Base-by-base conservation (phyloP, 1,140 invertebrate species). In the Subanguina moxae region DNA sequence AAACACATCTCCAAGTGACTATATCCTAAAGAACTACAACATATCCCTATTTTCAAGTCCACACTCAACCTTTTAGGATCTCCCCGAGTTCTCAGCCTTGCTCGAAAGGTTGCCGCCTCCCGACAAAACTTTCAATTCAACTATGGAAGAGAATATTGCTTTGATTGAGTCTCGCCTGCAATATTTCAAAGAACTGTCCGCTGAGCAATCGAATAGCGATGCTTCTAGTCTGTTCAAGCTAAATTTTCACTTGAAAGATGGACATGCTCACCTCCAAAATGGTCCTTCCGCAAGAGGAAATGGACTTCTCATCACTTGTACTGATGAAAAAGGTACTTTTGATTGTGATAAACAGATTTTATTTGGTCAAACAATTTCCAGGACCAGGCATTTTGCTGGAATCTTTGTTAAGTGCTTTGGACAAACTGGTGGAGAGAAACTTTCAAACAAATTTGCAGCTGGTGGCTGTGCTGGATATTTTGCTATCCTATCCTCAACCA, bases 401-500 rank as follows among this genome's bases (percentile, higher is more conserved):
- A 32, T 63, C 74, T 17, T 32, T 95, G 46, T 86, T 96, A 71
- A 87, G 87, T 65, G 91, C 91, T 84, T 83, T 94, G 19, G 91
- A 92, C 78, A 88, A 88, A 64, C 89, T 95, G 86, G 87, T 91
- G 43, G 88, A 89, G 67, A 92, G 93, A 80, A 89, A 90, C 57
- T 85, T 96, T 64, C 89, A 90, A 71, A 87, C 90, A 1, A 95
- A 94, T 85, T 87, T 95, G 61, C 89, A 92, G 15, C 85, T 95
- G 48, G 94, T 92, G 5, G 90, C 90, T 0, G 84, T 95, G 9
- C 87, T 97, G 19, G 89, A 90, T 45, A 88, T 90, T 65, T 85
- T 97, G 43, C 90, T 91, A 1, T 88, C 89, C 48, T 93, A 92
- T 83, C 90, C 92, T 0, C 90, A 94, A 71, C 90, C 91, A 1